Base-by-base conservation (phyloP, 1,140 invertebrate genomes). In the Doryteuthis pealeii region DNA sequence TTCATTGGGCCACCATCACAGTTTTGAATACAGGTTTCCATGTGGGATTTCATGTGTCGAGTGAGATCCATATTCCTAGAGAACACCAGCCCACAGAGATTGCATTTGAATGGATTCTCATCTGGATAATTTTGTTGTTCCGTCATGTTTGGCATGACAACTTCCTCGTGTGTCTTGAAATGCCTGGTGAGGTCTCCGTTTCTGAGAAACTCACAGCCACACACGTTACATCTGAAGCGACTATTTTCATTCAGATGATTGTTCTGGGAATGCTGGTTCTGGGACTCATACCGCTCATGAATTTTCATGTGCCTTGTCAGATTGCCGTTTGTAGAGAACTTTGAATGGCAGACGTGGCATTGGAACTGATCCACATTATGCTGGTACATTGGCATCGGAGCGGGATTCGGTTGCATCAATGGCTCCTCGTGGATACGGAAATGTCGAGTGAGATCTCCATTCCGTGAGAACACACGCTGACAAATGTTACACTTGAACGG, bases 331-430 rank as follows among this genome's bases (percentile, higher is more conserved):
- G 54, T 62, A n/a, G 54, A 62, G 26, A 62, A 62, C 6, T 22
- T 62, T n/a, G 54, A 62, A 6, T 62, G 54, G 18, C 54, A 62
- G 54, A 62, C 18, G 26, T 62, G 18, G 54, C 54, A 62, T 22
- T 62, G 18, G 6, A 62, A 62, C 26, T n/a, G 22, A 8, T 62
- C 54, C 26, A 22, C 54, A 6, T 62, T 62, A 8, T 0, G 54
- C 5, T 28, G 26, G 18, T 62, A n/a, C 22, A 18, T 28, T n/a
- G 26, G 22, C 6, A 18, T 14, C 35, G 35, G 35, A 40, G 4
- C 10, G 35, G 3, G 35, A 10, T 40, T 40, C 6, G 54, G 54
- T 18, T 62, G 54, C 18, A n/a, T 96, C 2, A 94, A 94, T 3
- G 92, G 89, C 75, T 93, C 91, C 40, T 43, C 31, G 73, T 33